Evolutionary conservation across 2,797 vertebrate species (phyloP).

Genomic region (Peromyscus attwateri): DNA sequence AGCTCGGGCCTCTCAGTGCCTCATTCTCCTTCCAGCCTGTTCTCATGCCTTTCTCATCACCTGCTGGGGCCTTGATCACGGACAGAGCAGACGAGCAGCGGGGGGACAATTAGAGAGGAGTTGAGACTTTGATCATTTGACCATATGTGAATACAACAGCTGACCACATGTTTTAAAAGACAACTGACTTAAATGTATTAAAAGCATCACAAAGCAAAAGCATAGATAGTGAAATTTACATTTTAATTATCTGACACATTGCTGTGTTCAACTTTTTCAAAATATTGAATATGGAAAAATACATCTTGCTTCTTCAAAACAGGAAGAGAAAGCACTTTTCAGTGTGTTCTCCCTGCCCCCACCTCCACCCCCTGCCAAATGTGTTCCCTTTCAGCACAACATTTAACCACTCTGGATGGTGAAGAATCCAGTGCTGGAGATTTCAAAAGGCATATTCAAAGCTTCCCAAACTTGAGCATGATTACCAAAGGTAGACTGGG

Average conservation of each 20-base stretch:
- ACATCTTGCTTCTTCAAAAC: slow-evolving; percentile 84
- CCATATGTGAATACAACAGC: slow-evolving; percentile 99
- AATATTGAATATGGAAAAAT: slow-evolving; percentile 89
- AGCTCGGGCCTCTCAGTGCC: slow-evolving; percentile 97
- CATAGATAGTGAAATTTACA: slow-evolving; percentile 93
- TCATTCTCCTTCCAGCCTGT: slow-evolving; percentile 97
- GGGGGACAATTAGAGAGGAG: slow-evolving; percentile 99
- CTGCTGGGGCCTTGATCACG: slow-evolving; percentile 99
- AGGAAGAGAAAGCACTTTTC: slow-evolving; percentile 80
- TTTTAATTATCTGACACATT: slow-evolving; percentile 92
- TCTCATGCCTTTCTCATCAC: slow-evolving; percentile 99
- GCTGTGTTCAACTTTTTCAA: slow-evolving; percentile 87
- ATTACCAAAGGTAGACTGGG: slow-evolving; percentile 71
- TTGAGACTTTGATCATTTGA: slow-evolving; percentile 99
- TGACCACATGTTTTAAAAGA: slow-evolving; percentile 99
- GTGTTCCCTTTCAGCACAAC: slow-evolving; percentile 77
- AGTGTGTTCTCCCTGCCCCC: slow-evolving; percentile 79
- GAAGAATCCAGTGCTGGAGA: slow-evolving; percentile 72
- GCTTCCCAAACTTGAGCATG: slow-evolving; percentile 75
- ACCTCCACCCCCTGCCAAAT: slow-evolving; percentile 59
- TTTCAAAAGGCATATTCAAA: slow-evolving; percentile 81
- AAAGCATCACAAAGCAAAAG: slow-evolving; percentile 89
- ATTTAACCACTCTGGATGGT: slow-evolving; percentile 69
- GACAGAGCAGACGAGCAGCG: slow-evolving; percentile 98
- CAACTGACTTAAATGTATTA: slow-evolving; percentile 94